Percentiles rank a stretch among this genome's conserved stretches.
phyloP scores from a whole-genome alignment of 1,140 invertebrate species.

The Onthophagus taurus region DNA sequence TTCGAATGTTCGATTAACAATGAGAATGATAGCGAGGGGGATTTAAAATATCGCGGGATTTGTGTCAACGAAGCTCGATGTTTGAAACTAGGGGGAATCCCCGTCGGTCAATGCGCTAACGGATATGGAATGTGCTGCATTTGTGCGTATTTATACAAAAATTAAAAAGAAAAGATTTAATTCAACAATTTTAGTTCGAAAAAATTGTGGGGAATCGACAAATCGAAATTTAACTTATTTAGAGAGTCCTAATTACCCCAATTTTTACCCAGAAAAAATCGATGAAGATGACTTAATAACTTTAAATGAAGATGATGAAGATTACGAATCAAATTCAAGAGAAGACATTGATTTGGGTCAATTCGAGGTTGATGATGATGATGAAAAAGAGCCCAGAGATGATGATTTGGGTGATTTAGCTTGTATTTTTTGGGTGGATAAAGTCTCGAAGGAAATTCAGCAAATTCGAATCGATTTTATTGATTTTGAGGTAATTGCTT shows the following conservation, averaged over 20 bases:
- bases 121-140: slow-evolving; percentile 68
- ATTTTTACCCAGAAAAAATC: slow-evolving; percentile 26
- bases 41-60: slow-evolving; percentile 45
- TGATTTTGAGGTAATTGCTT: slow-evolving; percentile 51
- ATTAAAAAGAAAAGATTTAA: slow-evolving; percentile 2
- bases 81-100: slow-evolving; percentile 45
- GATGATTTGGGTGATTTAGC: slow-evolving; percentile 28
- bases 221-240: slow-evolving; percentile 42
- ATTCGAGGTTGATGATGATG: slow-evolving; percentile 24
- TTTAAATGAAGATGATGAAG: slow-evolving; percentile 21
- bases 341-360: not conserved
- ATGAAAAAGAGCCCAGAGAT: not conserved
- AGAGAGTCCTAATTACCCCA: slow-evolving; percentile 47
- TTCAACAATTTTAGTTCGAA: slow-evolving; percentile 41
- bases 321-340: not conserved
- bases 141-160: slow-evolving; percentile 44
- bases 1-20: slow-evolving; percentile 23
- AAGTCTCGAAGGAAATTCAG: slow-evolving; percentile 46
- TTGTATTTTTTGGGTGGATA: slow-evolving; percentile 54
- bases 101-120: slow-evolving; percentile 58
- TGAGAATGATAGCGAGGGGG: not conserved
- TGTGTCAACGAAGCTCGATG: slow-evolving; percentile 62
- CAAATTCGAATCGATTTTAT: slow-evolving; percentile 61
- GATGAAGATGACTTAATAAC: slow-evolving; percentile 15
- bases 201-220: slow-evolving; percentile 43